Conservation (phyloP, 2,113 vertebrate genomes). For the Camarhynchus parvulus region DNA sequence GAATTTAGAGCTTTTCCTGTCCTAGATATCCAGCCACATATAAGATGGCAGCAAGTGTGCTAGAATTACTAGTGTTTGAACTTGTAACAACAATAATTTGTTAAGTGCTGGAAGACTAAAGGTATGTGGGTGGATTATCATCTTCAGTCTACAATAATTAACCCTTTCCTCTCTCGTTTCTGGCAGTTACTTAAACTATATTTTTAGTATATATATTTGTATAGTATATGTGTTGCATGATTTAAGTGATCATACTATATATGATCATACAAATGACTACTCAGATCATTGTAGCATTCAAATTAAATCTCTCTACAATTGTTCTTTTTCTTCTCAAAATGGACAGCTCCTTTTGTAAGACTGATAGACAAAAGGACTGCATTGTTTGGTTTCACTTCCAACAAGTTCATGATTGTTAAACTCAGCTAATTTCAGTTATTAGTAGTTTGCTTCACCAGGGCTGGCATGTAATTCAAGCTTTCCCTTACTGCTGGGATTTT, state of each 20-base stretch:
- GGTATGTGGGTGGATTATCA: background rate
- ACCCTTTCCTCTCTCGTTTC: background rate
- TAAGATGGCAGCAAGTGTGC: constrained; percentile 75
- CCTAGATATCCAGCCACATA: constrained; percentile 78
- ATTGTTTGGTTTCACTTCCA: background rate
- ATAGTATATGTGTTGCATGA: background rate
- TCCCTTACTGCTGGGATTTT: background rate
- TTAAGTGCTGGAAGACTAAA: background rate
- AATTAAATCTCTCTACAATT: background rate
- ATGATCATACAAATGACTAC: background rate
- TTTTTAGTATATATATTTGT: background rate
- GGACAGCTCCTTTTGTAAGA: background rate
- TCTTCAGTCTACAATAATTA: background rate
- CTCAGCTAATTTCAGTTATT: background rate
- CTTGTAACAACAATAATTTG: background rate
- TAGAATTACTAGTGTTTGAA: constrained; percentile 68
- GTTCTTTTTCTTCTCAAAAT: background rate
- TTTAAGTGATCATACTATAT: background rate
- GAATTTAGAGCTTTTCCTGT: constrained; percentile 74
- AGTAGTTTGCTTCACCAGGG: background rate
- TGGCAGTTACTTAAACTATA: background rate
- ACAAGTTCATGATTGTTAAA: background rate
- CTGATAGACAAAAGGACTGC: background rate
- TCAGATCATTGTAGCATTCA: background rate
- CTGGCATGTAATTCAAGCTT: background rate